Conservation (phyloP, 2,888 invertebrate species). For the Lepidocyrtinus sp. region DNA sequence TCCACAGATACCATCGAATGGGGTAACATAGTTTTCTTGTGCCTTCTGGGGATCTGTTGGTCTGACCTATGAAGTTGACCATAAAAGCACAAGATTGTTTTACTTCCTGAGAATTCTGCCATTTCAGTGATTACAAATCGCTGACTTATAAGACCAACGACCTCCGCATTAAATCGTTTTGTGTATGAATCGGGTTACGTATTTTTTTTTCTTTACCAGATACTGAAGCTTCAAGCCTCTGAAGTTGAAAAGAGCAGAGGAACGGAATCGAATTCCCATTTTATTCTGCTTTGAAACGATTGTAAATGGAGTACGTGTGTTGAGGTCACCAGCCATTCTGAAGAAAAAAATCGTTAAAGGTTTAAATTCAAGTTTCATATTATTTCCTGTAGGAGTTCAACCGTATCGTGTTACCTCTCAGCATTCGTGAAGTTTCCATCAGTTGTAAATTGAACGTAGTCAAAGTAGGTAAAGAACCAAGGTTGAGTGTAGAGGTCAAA, state of each 20-base stretch:
- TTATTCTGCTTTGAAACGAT: conserved; percentile 66
- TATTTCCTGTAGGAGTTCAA: too few relatives aligned
- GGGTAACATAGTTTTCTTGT: conserved; percentile 39
- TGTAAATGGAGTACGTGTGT: conserved; percentile 67
- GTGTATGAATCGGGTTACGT: too few relatives aligned
- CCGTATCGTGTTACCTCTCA: conserved; percentile 61
- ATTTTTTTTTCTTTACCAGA: conserved; percentile 53
- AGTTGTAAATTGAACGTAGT: conserved; percentile 68
- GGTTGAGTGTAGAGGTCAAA: conserved; percentile 67
- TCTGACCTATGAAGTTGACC: conserved; percentile 50
- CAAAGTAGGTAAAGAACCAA: conserved; percentile 70
- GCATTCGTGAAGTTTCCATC: conserved; percentile 67
- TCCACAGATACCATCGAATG: conserved; percentile 61
- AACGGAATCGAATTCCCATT: conserved; percentile 69
- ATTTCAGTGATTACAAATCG: too few relatives aligned
- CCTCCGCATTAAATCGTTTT: too few relatives aligned
- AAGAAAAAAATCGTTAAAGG: too few relatives aligned
- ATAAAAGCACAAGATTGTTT: too few relatives aligned
- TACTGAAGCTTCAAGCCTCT: conserved; percentile 69
- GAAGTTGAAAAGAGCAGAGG: conserved; percentile 69
- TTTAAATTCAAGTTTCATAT: too few relatives aligned
- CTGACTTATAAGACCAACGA: too few relatives aligned
- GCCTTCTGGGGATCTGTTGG: conserved; percentile 54
- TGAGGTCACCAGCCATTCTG: conserved; percentile 69
- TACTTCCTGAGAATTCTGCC: too few relatives aligned